phyloP scores from a whole-genome alignment of 2,888 invertebrate genomes.

The Ichneumon xanthorius region DNA sequence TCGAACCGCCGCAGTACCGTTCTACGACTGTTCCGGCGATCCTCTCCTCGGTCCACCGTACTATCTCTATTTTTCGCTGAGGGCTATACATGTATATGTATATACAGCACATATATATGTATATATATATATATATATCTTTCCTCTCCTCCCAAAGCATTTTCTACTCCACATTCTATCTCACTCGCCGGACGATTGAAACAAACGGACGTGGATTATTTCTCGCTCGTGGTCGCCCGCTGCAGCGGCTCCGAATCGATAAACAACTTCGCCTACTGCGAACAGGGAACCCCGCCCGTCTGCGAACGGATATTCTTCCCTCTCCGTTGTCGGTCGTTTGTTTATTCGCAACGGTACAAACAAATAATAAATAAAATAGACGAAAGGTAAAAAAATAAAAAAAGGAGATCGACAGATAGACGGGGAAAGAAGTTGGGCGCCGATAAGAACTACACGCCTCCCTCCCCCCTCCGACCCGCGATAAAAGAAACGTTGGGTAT shows the following conservation, averaged over 20 bases:
- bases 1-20: slow-evolving; percentile 47
- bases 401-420: not conserved
- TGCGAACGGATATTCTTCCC: slow-evolving; percentile 18
- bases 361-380: slow-evolving; percentile 5
- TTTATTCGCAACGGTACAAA: slow-evolving; percentile 30
- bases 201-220: slow-evolving; percentile 62
- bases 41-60: slow-evolving; percentile 17
- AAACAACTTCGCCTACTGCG: slow-evolving; percentile 46
- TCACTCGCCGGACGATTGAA: slow-evolving; percentile 57
- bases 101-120: not conserved
- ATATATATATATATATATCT: not conserved
- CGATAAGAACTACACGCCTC: slow-evolving; percentile 12
- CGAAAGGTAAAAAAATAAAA: not conserved
- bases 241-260: slow-evolving; percentile 50
- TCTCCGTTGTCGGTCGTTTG: slow-evolving; percentile 20
- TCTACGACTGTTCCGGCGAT: slow-evolving; percentile 16
- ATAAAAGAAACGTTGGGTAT: slow-evolving; percentile 27
- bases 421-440: not conserved
- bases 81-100: slow-evolving; percentile 27
- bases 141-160: not conserved
- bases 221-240: slow-evolving; percentile 48
- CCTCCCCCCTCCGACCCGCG: not conserved
- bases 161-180: slow-evolving; percentile 23
- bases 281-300: slow-evolving; percentile 37
- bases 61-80: slow-evolving; percentile 16